Percentiles rank a stretch among this genome's conserved stretches.
phyloP scores from a whole-genome alignment of 2,113 vertebrate genomes.

The Fregetta grallaria region DNA sequence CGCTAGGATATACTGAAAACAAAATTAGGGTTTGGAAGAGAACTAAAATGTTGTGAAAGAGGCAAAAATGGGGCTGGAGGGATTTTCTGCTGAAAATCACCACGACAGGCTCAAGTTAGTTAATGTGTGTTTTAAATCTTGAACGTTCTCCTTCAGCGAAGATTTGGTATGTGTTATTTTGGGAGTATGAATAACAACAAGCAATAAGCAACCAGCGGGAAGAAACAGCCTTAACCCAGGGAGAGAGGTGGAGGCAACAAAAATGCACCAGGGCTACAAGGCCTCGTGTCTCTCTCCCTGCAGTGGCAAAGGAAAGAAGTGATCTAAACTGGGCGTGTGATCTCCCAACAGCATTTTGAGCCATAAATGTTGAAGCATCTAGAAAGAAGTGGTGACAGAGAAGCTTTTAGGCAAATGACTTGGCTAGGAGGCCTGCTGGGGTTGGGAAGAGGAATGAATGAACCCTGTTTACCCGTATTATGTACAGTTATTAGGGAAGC shows the following conservation, averaged over 20 bases:
- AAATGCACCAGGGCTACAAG: neutral
- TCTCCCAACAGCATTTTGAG: neutral
- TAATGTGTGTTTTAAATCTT: neutral
- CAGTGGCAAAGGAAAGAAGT: neutral
- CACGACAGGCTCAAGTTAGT: neutral
- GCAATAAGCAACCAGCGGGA: neutral
- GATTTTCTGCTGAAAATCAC: neutral
- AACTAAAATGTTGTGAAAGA: neutral
- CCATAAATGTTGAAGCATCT: neutral
- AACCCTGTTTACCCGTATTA: neutral
- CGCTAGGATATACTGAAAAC: neutral
- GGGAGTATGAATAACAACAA: neutral
- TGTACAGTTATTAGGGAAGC: neutral
- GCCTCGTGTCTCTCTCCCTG: neutral
- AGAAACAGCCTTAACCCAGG: neutral
- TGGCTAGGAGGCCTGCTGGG: neutral
- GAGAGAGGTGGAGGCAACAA: neutral
- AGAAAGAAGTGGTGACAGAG: neutral
- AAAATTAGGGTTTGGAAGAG: neutral
- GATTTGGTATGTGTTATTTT: neutral
- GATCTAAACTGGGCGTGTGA: neutral
- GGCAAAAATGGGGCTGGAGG: neutral
- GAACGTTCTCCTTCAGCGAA: neutral
- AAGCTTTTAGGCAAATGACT: constrained; percentile 17
- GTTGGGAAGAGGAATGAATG: neutral